Evolutionary conservation across 2,797 vertebrate genomes (phyloP), one percentile per base, ranked within the genome.

Genomic region (Phalanger gymnotis): DNA sequence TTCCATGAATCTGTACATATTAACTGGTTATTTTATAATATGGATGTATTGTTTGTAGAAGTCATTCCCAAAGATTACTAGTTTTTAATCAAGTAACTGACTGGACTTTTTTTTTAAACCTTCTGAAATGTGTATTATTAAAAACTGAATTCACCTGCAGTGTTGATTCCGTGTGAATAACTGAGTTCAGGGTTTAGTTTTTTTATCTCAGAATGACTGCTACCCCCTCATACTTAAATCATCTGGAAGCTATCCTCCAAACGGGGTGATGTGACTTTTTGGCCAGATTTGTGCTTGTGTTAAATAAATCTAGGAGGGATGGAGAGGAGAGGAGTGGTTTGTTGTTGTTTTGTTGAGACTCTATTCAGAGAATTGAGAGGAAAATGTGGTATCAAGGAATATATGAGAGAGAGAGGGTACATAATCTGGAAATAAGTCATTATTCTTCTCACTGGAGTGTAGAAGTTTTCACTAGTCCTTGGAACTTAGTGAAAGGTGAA

Each of bases 21-120:
- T 91, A 94, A 22, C 14, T 94, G 30, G n/a, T 98, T 97, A 30
- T 96, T 92, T 22, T 94, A 2, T 66, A 95, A 94, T 94, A 66
- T 52, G 92, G 30, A 54, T 93, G 6, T 57, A 92, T 96, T 95
- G 28, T 93, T 22, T 92, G 47, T 94, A 87, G 22, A 53, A 95
- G 53, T 92, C 91, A 1, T n/a, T 51, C 51, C n/a, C 12, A 81
- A 19, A 0, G 25, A 30, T 54, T 4, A 7, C 12, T 13, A 2
- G 40, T n/a, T 34, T 54, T 91, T 61, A 90, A 91, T 34, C 91
- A 30, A 5, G 94, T 47, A 73, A 5, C 53, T 57, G 47, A 95
- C 0, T 90, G 51, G 12, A 1, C 0, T 93, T 97, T 93, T 95
- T 66, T 7, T 16, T 97, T 93, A 92, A 58, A 54, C 53, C 34